Evolutionary conservation across 1,140 invertebrate species (phyloP).

Genomic region (Drosophila sucinea): DNA sequence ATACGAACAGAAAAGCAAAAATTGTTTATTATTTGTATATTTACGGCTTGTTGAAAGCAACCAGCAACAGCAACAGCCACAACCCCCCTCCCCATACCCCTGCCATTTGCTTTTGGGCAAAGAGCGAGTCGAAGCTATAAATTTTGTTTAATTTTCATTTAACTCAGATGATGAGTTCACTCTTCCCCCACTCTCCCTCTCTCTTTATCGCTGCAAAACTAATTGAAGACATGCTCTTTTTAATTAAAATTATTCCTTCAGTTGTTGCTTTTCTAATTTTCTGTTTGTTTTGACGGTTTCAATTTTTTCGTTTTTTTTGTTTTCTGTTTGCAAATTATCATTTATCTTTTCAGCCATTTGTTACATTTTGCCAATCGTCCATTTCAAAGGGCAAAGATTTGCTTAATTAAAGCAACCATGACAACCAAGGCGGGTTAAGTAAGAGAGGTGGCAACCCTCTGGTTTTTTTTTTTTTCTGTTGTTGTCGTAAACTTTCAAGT

Average conservation of each 20-base stretch:
- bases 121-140: neutral
- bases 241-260: constrained; percentile 54
- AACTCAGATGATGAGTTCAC: constrained; percentile 11
- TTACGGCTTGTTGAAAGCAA: constrained; percentile 30
- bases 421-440: neutral
- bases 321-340: constrained; percentile 6
- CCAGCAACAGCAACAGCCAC: constrained; percentile 3
- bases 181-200: neutral
- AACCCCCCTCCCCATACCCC: neutral
- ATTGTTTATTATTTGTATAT: constrained; percentile 45
- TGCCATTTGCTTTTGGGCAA: neutral
- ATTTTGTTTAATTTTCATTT: constrained; percentile 15
- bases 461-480: too few species aligned
- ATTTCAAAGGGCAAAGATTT: constrained; percentile 10
- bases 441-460: neutral
- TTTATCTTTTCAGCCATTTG: constrained; percentile 6
- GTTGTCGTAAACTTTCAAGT: neutral
- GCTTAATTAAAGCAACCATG: constrained; percentile 10
- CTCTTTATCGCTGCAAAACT: constrained; percentile 5
- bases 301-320: neutral
- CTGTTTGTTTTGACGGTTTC: neutral
- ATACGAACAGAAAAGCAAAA: neutral
- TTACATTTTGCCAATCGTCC: constrained; percentile 9
- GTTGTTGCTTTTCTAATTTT: constrained; percentile 12
- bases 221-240: constrained; percentile 38